phyloP scores from a whole-genome alignment of 2,797 vertebrate species.

The Xerus rutilus region DNA sequence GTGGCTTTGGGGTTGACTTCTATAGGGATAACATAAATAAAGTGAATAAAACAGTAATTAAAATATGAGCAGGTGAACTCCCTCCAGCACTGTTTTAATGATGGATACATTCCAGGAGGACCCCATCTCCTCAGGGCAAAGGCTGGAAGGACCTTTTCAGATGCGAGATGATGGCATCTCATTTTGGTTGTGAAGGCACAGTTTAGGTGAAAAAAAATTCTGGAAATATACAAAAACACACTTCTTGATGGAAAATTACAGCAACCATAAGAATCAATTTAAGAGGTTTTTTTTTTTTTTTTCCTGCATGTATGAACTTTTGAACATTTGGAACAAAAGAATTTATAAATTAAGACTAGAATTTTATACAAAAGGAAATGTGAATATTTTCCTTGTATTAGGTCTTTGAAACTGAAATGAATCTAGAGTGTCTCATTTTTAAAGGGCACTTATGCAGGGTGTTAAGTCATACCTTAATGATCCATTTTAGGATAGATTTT shows the following conservation, averaged over 20 bases:
- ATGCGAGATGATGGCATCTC: neutral
- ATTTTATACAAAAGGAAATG: neutral
- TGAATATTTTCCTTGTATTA: neutral
- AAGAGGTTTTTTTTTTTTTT: neutral
- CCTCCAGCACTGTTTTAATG: constrained; percentile 82
- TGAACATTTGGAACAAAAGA: constrained; percentile 28
- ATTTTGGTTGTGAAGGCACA: constrained; percentile 43
- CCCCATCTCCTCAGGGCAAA: constrained; percentile 65
- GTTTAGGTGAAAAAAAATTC: constrained; percentile 21
- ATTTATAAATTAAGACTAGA: constrained; percentile 16
- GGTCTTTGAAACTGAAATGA: neutral
- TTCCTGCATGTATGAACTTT: neutral
- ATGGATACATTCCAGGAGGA: constrained; percentile 50
- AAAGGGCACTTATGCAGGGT: neutral
- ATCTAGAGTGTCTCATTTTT: neutral
- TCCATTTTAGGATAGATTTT: neutral
- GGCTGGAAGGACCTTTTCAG: neutral
- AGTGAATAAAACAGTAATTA: constrained; percentile 65
- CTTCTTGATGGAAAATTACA: neutral
- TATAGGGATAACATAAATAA: constrained; percentile 54
- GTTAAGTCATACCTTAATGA: neutral
- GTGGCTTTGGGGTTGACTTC: constrained; percentile 12
- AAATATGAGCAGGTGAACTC: constrained; percentile 48
- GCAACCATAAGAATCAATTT: neutral
- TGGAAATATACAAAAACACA: constrained; percentile 37